Evolutionary conservation across 1,140 invertebrate genomes (phyloP), one percentile per base, ranked within the genome.

Genomic region (Dinoponera quadriceps): DNA sequence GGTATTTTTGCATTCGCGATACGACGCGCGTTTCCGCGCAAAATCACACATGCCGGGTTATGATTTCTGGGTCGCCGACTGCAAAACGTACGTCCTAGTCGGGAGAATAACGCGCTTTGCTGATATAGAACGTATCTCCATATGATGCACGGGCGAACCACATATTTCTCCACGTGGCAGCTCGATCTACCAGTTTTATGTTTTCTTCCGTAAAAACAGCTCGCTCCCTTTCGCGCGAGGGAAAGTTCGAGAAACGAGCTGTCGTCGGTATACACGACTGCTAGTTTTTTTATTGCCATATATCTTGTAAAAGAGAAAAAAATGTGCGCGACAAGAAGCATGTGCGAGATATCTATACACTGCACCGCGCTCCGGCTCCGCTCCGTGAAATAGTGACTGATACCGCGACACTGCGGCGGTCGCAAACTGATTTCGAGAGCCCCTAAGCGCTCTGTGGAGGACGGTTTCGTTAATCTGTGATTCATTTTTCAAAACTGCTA

Each of bases 141-240:
- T 73, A 80, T 80, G 81, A 86, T 80, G 82, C 80, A 74, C 80
- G 73, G 3, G 29, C 48, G 44, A 72, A 68, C 51, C 49, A 83
- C 54, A 80, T 85, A 83, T 87, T 68, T 85, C 68, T 74, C 63
- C 55, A 27, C 63, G 49, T 85, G 71, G 75, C 72, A 84, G 54
- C 63, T 82, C 72, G 85, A 87, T 83, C 81, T 85, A 74, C 68
- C 60, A 85, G 84, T 86, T 84, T 81, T 84, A 86, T 80, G 81
- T 71, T 83, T 51, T 63, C 69, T 74, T 62, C 65, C 38, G 77
- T 75, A 85, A 85, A 85, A 72, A 74, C 66, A 48, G 29, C 54
- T 68, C 25, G 54, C 54, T 69, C 78, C 9, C 55, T 44, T 38
- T 82, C 78, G 59, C 71, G 49, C 51, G 63, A 66, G 65, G 54